Evolutionary conservation across 2,113 vertebrate genomes (phyloP).

Genomic region (Chaenogobius annularis): DNA sequence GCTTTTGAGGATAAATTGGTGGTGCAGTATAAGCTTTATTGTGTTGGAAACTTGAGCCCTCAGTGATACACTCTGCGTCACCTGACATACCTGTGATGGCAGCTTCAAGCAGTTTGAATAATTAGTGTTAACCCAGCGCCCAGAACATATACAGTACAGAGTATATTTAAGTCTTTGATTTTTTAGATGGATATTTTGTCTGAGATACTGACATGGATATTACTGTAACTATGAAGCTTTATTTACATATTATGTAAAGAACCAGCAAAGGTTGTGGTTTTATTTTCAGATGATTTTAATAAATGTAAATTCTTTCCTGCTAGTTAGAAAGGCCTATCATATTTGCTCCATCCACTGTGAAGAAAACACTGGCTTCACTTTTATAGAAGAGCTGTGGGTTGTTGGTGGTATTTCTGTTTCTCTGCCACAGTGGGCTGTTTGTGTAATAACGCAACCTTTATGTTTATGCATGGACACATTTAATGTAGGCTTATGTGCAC

Average conservation of each 20-base stretch:
- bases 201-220: neutral
- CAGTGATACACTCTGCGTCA: conserved; percentile 23
- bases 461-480: conserved; percentile 1
- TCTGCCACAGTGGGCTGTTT: neutral
- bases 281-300: neutral
- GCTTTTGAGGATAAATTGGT: conserved; percentile 1
- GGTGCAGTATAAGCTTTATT: conserved; percentile 40
- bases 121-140: neutral
- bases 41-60: conserved; percentile 29
- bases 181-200: neutral
- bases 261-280: conserved; percentile 35
- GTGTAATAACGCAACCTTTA: neutral
- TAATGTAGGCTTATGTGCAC: conserved; percentile 1
- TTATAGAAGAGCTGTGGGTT: neutral
- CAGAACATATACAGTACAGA: neutral
- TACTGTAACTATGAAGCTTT: neutral
- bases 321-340: conserved; percentile 2
- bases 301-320: conserved; percentile 44
- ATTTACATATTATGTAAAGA: conserved; percentile 62
- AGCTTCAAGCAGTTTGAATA: neutral
- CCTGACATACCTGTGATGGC: neutral
- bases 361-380: neutral
- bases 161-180: neutral
- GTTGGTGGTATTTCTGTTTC: conserved; percentile 1
- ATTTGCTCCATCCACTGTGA: conserved; percentile 1